Conservation (phyloP, 2,797 vertebrate genomes). For the Mareca strepera region DNA sequence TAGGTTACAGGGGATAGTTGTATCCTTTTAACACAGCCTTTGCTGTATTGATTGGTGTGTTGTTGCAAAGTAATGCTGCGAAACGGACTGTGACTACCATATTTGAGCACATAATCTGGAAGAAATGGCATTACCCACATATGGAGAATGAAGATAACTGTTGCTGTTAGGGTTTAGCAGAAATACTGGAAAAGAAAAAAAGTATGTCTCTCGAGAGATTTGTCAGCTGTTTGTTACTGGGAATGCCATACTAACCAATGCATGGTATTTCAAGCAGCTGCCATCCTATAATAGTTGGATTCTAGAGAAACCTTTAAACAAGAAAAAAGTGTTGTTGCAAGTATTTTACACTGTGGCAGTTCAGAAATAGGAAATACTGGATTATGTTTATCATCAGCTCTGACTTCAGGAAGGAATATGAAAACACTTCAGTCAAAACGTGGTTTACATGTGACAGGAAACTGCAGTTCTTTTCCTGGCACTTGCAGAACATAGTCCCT, state of each 20-base stretch:
- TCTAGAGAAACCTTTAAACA: background rate
- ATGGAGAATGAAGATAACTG: background rate
- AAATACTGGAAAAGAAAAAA: background rate
- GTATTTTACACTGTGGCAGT: background rate
- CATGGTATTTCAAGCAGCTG: background rate
- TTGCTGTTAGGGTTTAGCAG: background rate
- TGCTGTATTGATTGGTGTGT: background rate
- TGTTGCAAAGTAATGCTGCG: background rate
- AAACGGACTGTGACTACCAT: background rate
- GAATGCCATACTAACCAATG: background rate
- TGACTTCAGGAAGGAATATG: background rate
- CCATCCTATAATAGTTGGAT: background rate
- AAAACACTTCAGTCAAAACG: background rate
- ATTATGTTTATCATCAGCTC: background rate
- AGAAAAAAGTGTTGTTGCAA: background rate
- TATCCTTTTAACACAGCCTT: background rate
- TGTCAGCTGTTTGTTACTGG: background rate
- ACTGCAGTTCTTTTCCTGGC: background rate
- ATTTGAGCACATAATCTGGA: background rate
- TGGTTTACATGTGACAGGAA: background rate
- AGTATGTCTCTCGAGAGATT: background rate
- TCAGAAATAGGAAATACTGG: background rate
- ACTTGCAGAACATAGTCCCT: background rate
- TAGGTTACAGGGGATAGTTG: background rate
- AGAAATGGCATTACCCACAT: background rate